Base-by-base conservation (phyloP, 1,140 invertebrate genomes). In the Drosophila kepulauana region DNA sequence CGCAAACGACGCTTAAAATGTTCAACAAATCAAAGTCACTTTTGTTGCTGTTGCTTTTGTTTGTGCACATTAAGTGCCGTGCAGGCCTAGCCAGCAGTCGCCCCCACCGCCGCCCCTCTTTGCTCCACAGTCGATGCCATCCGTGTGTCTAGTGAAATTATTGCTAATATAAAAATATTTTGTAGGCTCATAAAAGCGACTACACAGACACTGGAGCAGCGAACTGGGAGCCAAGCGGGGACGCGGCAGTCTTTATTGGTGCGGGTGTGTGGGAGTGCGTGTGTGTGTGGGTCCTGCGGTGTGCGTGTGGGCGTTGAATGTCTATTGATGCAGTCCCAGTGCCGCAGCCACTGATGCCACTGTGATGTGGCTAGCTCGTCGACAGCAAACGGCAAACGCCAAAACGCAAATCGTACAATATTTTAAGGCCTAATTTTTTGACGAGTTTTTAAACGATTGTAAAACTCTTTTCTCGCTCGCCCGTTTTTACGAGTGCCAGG, bases 401-500 rank as follows among this genome's bases (percentile, higher is more conserved):
- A 79, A 81, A 79, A 79, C 63, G 81, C 88, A 85, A 89, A 85
- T 70, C 66, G 45, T 77, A 82, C 82, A 87, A 87, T 89, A 89
- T 89, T 89, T 91, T 86, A 89, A 87, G 79, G 82, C 87, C 85
- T 89, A 91, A 91, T 91, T 87, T 87, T 91, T 91, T 91, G 89
- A 91, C 86, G 85, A 81, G 82, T 91, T 91, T 91, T 91, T 91
- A 91, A 91, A 91, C 85, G 90, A 89, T 91, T 91, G 89, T 91
- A 89, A 89, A 91, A 88, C 81, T 89, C 81, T 88, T 88, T 89
- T 66, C 67, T 77, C 80, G 58, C 73, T 72, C 82, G 81, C 75
- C 57, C 56, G 78, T 62, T 85, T 89, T 89, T 89, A 89, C 72
- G 85, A 90, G 71, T 88, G 72, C 75, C 59, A 71, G 82, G 80